Evolutionary conservation across 2,888 invertebrate genomes (phyloP).

Genomic region (Aradus depressus): DNA sequence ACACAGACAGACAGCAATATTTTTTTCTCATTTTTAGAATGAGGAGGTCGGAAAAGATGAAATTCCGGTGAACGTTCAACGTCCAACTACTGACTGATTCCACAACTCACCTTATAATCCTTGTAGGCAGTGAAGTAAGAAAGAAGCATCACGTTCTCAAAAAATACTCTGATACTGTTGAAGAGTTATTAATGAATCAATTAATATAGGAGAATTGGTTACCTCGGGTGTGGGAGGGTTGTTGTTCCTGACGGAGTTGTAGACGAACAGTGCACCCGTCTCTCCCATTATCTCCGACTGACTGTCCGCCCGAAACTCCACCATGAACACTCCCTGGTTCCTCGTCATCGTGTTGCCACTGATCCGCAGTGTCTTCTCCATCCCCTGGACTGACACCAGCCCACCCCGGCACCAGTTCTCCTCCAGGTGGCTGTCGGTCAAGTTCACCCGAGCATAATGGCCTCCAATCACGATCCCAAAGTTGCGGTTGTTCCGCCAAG

Average conservation of each 20-base stretch:
- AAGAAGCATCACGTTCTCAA: neutral
- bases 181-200: neutral
- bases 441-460: slow-evolving; percentile 81
- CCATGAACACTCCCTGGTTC: slow-evolving; percentile 71
- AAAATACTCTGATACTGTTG: neutral
- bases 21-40: no score
- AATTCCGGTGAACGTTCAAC: no score
- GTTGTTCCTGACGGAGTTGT: slow-evolving; percentile 58
- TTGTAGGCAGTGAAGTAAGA: neutral
- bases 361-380: slow-evolving; percentile 90
- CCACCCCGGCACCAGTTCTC: slow-evolving; percentile 76
- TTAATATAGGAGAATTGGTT: slow-evolving; percentile 7
- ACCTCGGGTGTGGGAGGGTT: slow-evolving; percentile 41
- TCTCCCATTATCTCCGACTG: slow-evolving; percentile 86
- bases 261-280: slow-evolving; percentile 65
- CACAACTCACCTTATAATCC: no score
- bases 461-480: slow-evolving; percentile 82
- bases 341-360: slow-evolving; percentile 64
- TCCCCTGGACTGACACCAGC: slow-evolving; percentile 71
- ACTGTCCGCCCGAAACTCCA: slow-evolving; percentile 80
- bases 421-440: slow-evolving; percentile 72
- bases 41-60: no score
- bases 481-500: slow-evolving; percentile 73
- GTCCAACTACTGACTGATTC: no score
- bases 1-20: no score